Conservation (phyloP, 2,888 invertebrate genomes). For the Macrosiphum euphorbiae region DNA sequence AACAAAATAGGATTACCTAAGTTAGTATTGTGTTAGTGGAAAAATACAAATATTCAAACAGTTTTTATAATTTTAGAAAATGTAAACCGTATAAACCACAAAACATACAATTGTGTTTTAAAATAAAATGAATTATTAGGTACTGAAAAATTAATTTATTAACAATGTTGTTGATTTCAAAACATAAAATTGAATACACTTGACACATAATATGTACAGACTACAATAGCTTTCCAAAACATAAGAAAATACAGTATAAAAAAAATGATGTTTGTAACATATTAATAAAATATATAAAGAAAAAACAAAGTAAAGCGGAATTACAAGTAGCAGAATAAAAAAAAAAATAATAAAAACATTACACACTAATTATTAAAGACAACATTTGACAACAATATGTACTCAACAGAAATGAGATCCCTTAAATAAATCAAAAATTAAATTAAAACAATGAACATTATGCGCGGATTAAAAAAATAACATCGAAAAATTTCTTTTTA, state of each 20-base stretch:
- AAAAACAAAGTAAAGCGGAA: not conserved
- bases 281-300: not conserved
- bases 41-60: not conserved
- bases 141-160: not conserved
- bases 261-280: not conserved
- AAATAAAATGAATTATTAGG: not conserved
- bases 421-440: constrained; percentile 26
- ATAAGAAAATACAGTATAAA: not conserved
- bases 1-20: not conserved
- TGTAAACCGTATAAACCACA: not conserved
- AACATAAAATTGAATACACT: not conserved
- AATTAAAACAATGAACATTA: not conserved
- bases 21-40: constrained; percentile 13
- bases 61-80: not conserved
- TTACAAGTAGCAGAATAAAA: not conserved
- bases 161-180: not conserved
- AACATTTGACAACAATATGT: constrained; percentile 14
- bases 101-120: not conserved
- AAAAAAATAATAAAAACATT: not conserved
- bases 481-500: not conserved
- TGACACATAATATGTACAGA: not conserved
- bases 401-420: constrained; percentile 34
- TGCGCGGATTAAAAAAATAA: not conserved
- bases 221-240: not conserved
- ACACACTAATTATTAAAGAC: not conserved